Evolutionary conservation across 1,140 invertebrate genomes (phyloP), one percentile per base, ranked within the genome.

Genomic region (Drosophila triauraria): DNA sequence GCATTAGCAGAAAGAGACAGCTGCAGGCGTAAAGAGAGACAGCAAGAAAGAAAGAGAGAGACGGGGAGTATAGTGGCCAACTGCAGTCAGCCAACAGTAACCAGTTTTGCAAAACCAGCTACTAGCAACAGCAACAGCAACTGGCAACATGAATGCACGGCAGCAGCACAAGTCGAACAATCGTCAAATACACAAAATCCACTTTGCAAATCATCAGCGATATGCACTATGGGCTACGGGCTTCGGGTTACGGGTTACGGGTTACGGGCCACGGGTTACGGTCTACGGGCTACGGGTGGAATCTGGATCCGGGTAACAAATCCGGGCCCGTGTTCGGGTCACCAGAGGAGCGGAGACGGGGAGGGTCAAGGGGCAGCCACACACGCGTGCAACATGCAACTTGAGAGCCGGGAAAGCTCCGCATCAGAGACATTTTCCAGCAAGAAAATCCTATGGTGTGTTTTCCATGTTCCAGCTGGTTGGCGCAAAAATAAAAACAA

Each of bases 161-260:
- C 79, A 78, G 50, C 60, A 54, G 38, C 61, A 68, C 74, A 70
- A 86, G 78, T 85, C 82, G 82, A 85, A 85, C 82, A 85, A 87
- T 87, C 83, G 77, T 87, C 83, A 86, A 86, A 87, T 86, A 86
- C 83, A 87, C 83, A 87, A 87, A 87, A 87, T 88, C 67, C 83
- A 87, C 84, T 87, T 87, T 87, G 70, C 83, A 87, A 87, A 87
- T 88, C 83, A 88, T 88, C 84, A 83, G 54, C 76, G 58, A 77
- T 69, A 63, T 30, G 76, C 38, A 46, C 35, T 60, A 44, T 54
- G 62, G 62, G 43, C 57, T 48, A 62, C 62, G 78, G 74, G 60
- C 35, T 56, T 23, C 30, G 48, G 42, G n/a, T 43, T 17, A 43
- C 42, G 42, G 40, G 15, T n/a, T 42, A 42, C 43, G 13, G 61